Conservation (phyloP, 2,888 invertebrate genomes). For the Plutella xylostella region DNA sequence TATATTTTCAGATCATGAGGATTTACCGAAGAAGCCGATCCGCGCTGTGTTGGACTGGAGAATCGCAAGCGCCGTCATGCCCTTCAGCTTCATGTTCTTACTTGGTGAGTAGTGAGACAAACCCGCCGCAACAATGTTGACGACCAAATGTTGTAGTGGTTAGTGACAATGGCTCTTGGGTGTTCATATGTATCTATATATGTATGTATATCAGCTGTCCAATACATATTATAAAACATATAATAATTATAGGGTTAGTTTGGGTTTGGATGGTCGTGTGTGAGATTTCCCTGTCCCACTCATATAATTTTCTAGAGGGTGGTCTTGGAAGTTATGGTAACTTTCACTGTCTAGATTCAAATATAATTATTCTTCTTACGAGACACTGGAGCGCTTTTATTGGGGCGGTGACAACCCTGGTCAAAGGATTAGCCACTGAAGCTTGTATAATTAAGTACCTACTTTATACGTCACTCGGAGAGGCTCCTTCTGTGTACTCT, state of each 20-base stretch:
- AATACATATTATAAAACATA: too few species aligned
- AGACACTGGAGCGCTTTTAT: too few species aligned
- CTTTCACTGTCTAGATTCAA: too few species aligned
- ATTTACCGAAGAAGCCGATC: slow-evolving; percentile 28
- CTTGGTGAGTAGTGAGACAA: slow-evolving; percentile 4
- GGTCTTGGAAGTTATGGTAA: too few species aligned
- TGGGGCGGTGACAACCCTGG: neutral
- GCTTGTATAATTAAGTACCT: neutral
- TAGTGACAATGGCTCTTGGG: neutral
- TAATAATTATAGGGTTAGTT: too few species aligned
- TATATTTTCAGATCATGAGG: slow-evolving; percentile 15
- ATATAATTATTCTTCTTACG: too few species aligned
- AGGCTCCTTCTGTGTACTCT: neutral
- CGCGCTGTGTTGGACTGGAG: slow-evolving; percentile 26
- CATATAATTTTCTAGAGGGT: too few species aligned
- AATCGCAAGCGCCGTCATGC: slow-evolving; percentile 21
- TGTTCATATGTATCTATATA: neutral
- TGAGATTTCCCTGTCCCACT: too few species aligned
- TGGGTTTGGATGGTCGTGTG: too few species aligned
- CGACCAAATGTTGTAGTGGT: neutral
- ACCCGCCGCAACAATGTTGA: neutral
- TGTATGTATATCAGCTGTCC: neutral
- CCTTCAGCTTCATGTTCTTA: slow-evolving; percentile 34
- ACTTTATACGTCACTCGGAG: too few species aligned
- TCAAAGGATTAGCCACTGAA: neutral